Base-by-base conservation (phyloP, 2,888 invertebrate species). In the Molanna angustata region DNA sequence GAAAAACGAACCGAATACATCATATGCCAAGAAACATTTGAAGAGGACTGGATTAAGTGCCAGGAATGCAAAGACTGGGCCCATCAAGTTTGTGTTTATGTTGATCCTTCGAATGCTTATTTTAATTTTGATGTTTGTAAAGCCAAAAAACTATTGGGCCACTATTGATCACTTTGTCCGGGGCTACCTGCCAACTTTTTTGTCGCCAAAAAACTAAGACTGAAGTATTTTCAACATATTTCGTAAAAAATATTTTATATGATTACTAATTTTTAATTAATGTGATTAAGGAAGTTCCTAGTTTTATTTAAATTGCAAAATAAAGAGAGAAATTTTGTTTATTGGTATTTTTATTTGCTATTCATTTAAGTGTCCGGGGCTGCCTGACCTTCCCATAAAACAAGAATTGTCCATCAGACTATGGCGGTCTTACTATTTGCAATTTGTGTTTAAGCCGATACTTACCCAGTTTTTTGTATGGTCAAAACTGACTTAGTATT, bases 161-260 rank as follows among this genome's bases (percentile, higher is more conserved):
- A 27, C 27, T 7, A 27, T 7, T 27, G 11, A 27, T 27, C 11
- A 6, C 27, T 27, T 7, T 27, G 27, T 27, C 27, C 27, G 27
- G 27, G 6, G 27, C 27, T 27, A 27, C 27, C 27, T 27, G 27
- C 27, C 27, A 27, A 7, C 6, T 27, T 27, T 27, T 27, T 27
- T 27, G 11, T 27, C 11, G 27, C 11, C 27, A 27, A 27, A 27
- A 27, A 27, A 11, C 11, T 7, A 27, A 27, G 6, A 11, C 11
- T 7, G 11, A 7, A 27, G 11, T 27, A 27, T 7, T 27, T 7
- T 37, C 37, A 37, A 37, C 7, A 37, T 13, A 37, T 37, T n/a
- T 37, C 6, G 6, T 37, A n/a, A 37, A 37, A 37, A 37, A 37
- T 37, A 37, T 37, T 9, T 37, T 13, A 7, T 37, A 37, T 37